These are phyloP conservation scores for Drosophila triauraria DNA, from an alignment of 1,140 invertebrate genomes.

Conservation along the genomic window DNA sequence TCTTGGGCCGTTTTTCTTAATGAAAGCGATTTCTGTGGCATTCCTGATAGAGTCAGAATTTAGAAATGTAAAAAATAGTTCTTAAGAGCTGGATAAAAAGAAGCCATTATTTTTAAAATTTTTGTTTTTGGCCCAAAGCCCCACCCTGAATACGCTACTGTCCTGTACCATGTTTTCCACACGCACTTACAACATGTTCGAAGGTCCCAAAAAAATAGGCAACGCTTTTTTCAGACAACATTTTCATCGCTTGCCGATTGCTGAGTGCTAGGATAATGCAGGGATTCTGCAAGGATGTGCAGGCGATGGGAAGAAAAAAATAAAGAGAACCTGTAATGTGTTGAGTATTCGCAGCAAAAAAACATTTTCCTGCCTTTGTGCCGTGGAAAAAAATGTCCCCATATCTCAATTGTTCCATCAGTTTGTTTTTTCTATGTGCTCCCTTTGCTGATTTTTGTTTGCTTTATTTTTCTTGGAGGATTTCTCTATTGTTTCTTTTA, in stretches of 20 bases:
- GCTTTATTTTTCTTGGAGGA: not conserved
- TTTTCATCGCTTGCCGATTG: constrained; percentile 15
- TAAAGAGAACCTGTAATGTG: not conserved
- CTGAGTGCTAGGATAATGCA: constrained; percentile 8
- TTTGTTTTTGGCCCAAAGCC: too few species aligned
- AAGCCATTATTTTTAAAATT: too few species aligned
- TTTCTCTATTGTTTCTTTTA: not conserved
- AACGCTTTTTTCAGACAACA: constrained; percentile 44
- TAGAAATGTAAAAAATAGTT: too few species aligned
- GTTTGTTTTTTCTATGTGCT: not conserved
- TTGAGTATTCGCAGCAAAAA: not conserved
- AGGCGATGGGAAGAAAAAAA: not conserved
- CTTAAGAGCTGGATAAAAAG: too few species aligned
- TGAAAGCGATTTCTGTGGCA: too few species aligned
- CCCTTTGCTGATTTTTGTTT: not conserved
- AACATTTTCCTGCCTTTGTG: not conserved
- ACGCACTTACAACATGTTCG: constrained; percentile 14
- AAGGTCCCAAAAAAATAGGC: constrained; percentile 51
- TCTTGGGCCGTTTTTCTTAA: too few species aligned
- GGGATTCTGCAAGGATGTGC: not conserved
- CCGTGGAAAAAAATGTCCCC: not conserved
- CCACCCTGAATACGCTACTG: too few species aligned
- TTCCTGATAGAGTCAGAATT: too few species aligned
- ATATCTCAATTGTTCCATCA: not conserved
- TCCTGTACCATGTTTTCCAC: not conserved